phyloP scores from a whole-genome alignment of 2,888 invertebrate genomes.

The Lepidochrysops patricia region DNA sequence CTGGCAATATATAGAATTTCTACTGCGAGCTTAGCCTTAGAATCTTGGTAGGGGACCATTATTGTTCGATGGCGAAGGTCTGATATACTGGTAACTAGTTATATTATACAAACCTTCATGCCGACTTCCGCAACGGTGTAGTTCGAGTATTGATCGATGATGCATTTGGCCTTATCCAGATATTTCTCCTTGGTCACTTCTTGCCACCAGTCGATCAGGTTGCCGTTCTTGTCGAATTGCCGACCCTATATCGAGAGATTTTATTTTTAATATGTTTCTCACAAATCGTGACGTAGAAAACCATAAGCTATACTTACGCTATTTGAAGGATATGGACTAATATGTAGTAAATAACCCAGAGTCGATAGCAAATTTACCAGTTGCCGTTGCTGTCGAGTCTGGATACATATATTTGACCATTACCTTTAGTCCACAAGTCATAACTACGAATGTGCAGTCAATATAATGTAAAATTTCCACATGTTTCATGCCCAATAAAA shows the following conservation, averaged over 20 bases:
- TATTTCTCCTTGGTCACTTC: constrained; percentile 87
- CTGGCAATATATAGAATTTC: too few species aligned
- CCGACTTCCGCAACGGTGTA: constrained; percentile 86
- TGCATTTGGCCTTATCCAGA: constrained; percentile 88
- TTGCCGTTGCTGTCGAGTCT: too few species aligned
- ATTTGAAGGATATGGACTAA: too few species aligned
- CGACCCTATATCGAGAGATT: constrained; percentile 76
- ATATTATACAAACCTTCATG: constrained; percentile 75
- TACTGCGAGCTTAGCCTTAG: too few species aligned
- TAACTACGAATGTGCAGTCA: not conserved
- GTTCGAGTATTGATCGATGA: constrained; percentile 94
- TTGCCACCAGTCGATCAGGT: constrained; percentile 95
- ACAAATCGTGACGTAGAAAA: not conserved
- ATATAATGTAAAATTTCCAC: not conserved
- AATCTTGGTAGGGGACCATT: too few species aligned
- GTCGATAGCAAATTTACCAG: too few species aligned
- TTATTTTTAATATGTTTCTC: not conserved
- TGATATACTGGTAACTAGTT: too few species aligned
- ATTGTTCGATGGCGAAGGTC: too few species aligned
- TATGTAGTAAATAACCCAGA: too few species aligned
- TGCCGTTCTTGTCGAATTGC: constrained; percentile 93
- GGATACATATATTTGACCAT: too few species aligned
- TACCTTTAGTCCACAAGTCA: too few species aligned
- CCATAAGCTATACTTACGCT: not conserved
- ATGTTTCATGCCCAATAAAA: not conserved